Conservation (phyloP, 2,888 invertebrate genomes). For the Blastobasis lacticolella region DNA sequence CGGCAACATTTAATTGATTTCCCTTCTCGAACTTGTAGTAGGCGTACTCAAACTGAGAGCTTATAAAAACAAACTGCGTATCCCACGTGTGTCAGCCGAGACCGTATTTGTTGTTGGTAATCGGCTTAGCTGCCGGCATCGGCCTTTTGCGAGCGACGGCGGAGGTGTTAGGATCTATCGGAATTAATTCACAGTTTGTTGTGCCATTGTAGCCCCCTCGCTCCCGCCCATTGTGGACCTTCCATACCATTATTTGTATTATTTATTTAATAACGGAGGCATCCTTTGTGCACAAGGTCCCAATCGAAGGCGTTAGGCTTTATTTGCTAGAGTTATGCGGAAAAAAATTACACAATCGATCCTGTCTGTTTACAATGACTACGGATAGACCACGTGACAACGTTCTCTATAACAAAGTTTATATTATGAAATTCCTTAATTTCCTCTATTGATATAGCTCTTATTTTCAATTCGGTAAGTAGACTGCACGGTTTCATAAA, state of each 20-base stretch:
- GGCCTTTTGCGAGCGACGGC: slow-evolving; percentile 40
- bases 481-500: no score
- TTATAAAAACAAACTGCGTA: slow-evolving; percentile 40
- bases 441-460: no score
- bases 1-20: no score
- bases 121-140: slow-evolving; percentile 54
- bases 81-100: slow-evolving; percentile 48
- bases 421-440: no score
- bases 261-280: slow-evolving; percentile 69
- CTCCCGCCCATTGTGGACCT: slow-evolving; percentile 47
- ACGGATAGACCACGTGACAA: neutral
- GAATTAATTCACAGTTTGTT: slow-evolving; percentile 70
- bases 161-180: slow-evolving; percentile 68
- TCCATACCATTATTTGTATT: slow-evolving; percentile 51
- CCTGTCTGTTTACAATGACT: neutral
- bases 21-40: no score
- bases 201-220: slow-evolving; percentile 59
- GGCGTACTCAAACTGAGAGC: neutral
- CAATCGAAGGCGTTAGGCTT: slow-evolving; percentile 44
- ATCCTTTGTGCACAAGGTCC: slow-evolving; percentile 42
- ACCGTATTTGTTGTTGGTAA: slow-evolving; percentile 64
- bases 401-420: no score
- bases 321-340: slow-evolving; percentile 27
- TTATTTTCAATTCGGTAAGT: no score
- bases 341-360: slow-evolving; percentile 2